These are phyloP conservation scores for Choristoneura fumiferana DNA, from an alignment of 1,140 invertebrate genomes.

Conservation along the genomic window DNA sequence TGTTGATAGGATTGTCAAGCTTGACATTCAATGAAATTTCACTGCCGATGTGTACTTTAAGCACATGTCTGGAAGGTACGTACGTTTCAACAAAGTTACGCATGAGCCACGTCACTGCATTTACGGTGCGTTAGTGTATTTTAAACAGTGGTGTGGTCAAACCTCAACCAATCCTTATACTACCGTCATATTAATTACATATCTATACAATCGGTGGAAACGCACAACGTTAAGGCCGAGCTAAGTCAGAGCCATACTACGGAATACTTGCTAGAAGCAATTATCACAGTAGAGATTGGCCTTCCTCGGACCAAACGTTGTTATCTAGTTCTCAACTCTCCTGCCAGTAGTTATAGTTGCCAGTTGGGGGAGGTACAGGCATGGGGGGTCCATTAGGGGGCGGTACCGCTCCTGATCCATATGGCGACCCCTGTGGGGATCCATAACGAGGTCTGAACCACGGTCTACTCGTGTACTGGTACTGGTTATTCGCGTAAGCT, in stretches of 20 bases:
- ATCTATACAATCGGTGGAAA: neutral
- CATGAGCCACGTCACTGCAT: too few relatives aligned
- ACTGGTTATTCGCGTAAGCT: slow-evolving; percentile 67
- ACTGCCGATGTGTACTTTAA: too few relatives aligned
- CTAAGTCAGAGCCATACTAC: too few relatives aligned
- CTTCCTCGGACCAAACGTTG: slow-evolving; percentile 5
- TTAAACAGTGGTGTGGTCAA: too few relatives aligned
- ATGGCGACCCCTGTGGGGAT: slow-evolving; percentile 61
- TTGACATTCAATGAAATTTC: too few relatives aligned
- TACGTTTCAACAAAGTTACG: too few relatives aligned
- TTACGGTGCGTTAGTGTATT: too few relatives aligned
- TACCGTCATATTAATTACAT: slow-evolving; percentile 18
- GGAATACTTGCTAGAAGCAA: too few relatives aligned
- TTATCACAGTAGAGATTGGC: neutral
- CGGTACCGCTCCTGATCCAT: slow-evolving; percentile 45
- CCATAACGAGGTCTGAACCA: slow-evolving; percentile 67
- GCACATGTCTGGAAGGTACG: too few relatives aligned
- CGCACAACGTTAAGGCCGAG: too few relatives aligned
- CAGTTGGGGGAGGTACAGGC: slow-evolving; percentile 53
- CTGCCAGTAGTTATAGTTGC: slow-evolving; percentile 70
- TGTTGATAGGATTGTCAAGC: too few relatives aligned
- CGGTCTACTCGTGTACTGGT: slow-evolving; percentile 59
- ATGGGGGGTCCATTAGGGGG: slow-evolving; percentile 48
- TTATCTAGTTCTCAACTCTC: slow-evolving; percentile 61
- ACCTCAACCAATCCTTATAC: too few relatives aligned